Percentiles rank a stretch among this genome's conserved stretches.
Evolutionary conservation across 2,797 vertebrate species (phyloP).

Genomic region (Coracias cyanogaster): DNA sequence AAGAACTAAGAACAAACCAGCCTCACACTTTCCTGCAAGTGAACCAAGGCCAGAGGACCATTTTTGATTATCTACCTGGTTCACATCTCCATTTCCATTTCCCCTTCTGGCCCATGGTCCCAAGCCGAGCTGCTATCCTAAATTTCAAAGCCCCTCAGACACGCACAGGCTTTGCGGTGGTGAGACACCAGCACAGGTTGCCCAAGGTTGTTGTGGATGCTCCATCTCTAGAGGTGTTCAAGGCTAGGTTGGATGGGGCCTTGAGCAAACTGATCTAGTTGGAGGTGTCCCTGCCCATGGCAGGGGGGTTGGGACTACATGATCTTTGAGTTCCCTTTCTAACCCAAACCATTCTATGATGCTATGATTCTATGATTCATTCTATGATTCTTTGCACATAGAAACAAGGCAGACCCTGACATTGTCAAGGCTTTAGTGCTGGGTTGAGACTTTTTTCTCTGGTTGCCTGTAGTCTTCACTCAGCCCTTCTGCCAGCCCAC

Average conservation of each 20-base stretch:
- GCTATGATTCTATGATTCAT: no score
- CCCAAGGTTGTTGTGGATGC: no score
- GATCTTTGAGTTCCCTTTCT: no score
- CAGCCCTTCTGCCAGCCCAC: neutral
- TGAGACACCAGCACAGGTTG: no score
- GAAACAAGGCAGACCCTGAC: neutral
- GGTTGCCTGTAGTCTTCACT: neutral
- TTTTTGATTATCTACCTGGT: accelerated
- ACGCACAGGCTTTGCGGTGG: neutral
- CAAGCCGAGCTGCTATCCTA: neutral
- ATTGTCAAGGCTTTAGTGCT: neutral
- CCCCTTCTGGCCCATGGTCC: neutral
- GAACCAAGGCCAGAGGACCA: neutral
- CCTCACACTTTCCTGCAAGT: neutral
- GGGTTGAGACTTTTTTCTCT: neutral
- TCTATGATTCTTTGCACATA: no score
- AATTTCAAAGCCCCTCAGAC: neutral
- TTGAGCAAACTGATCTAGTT: no score
- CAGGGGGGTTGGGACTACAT: no score
- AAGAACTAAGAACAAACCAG: neutral
- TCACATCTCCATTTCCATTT: neutral
- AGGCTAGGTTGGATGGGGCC: no score
- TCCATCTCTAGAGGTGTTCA: no score
- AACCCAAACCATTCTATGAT: no score
- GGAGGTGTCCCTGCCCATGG: no score